Percentiles rank a stretch among this genome's conserved stretches.
These are phyloP conservation scores for Trachops cirrhosus DNA, from an alignment of 2,797 vertebrate genomes.

Conservation along the genomic window DNA sequence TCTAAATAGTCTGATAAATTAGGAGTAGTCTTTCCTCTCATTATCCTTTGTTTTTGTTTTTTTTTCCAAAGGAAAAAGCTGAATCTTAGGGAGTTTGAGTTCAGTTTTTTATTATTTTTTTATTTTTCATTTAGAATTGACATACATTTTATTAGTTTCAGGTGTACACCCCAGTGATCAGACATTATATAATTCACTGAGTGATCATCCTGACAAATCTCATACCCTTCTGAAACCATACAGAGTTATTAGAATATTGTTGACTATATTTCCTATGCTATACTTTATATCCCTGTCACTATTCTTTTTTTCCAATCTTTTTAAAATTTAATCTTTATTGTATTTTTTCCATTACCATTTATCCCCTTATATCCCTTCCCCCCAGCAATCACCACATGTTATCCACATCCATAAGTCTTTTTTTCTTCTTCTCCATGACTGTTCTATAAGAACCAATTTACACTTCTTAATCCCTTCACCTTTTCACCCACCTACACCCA, in stretches of 20 bases:
- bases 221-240: background rate
- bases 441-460: background rate
- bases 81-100: background rate
- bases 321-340: too few species aligned
- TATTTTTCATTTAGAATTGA: background rate
- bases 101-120: background rate
- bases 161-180: background rate
- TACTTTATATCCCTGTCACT: background rate
- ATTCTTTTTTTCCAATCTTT: background rate
- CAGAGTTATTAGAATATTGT: background rate
- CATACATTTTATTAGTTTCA: background rate
- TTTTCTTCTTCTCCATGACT: background rate
- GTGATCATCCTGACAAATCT: background rate
- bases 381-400: too few species aligned
- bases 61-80: background rate
- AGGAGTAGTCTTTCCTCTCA: background rate
- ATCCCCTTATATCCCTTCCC: too few species aligned
- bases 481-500: background rate
- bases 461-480: background rate
- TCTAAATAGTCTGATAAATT: background rate
- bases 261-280: background rate
- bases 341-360: too few species aligned
- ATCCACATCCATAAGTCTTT: too few species aligned
- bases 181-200: background rate
- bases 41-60: background rate